Percentiles rank a stretch among this genome's conserved stretches.
Conservation (phyloP, 2,888 invertebrate species). For the Athripsodes cinereus region DNA sequence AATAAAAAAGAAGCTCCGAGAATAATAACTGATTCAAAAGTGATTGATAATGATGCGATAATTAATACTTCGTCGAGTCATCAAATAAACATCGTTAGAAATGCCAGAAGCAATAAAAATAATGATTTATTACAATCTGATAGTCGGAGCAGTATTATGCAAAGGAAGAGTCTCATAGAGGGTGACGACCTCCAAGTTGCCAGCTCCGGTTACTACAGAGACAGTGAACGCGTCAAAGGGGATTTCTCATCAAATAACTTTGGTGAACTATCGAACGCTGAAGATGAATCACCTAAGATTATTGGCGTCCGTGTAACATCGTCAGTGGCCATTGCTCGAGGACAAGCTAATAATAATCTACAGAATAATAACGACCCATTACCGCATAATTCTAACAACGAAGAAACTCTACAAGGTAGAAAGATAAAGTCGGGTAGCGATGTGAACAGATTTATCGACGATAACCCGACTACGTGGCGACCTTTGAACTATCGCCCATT, state of each 20-base stretch:
- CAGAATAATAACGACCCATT: constrained; percentile 26
- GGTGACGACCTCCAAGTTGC: constrained; percentile 20
- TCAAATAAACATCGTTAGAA: constrained; percentile 37
- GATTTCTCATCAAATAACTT: constrained; percentile 15
- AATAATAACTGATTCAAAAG: constrained; percentile 18
- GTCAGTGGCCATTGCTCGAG: constrained; percentile 52
- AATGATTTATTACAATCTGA: constrained; percentile 19
- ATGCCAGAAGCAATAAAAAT: constrained; percentile 35
- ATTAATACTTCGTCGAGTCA: constrained; percentile 35
- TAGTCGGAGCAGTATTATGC: constrained; percentile 9
- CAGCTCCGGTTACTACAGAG: constrained; percentile 24
- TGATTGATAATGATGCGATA: constrained; percentile 31
- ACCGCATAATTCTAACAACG: constrained; percentile 31
- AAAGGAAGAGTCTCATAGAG: constrained; percentile 11
- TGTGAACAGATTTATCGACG: constrained; percentile 53
- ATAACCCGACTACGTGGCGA: constrained; percentile 36
- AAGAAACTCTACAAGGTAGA: constrained; percentile 44
- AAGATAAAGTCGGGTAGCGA: constrained; percentile 52
- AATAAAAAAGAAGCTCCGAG: constrained; percentile 29
- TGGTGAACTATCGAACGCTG: constrained; percentile 14
- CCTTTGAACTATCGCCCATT: constrained; percentile 19
- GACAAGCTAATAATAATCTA: constrained; percentile 29
- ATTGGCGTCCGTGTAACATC: constrained; percentile 51
- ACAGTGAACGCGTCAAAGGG: constrained; percentile 21
- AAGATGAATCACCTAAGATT: constrained; percentile 25